Conservation (phyloP, 2,113 vertebrate species). For the Equus przewalskii region DNA sequence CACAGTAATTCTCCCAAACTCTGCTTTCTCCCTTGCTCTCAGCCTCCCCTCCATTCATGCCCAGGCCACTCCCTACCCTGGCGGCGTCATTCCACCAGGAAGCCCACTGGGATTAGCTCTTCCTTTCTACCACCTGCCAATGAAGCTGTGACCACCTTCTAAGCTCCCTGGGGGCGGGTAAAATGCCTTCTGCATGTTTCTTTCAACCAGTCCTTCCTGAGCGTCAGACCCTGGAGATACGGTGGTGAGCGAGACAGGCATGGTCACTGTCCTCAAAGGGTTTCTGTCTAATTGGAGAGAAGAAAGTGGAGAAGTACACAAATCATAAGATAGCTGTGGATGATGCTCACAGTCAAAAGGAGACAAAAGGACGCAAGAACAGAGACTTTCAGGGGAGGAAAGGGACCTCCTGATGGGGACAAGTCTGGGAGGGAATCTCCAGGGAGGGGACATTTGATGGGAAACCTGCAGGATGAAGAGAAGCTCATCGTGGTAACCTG, state of each 20-base stretch:
- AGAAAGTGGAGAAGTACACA: too few species aligned
- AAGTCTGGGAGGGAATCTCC: accelerated
- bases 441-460: background rate
- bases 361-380: background rate
- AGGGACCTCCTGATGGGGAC: accelerated
- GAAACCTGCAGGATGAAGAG: background rate
- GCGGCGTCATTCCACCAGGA: background rate
- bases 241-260: accelerated
- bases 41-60: background rate
- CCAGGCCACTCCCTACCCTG: background rate
- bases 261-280: background rate
- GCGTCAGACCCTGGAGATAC: background rate
- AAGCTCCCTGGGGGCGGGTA: too few species aligned
- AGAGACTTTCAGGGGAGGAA: background rate
- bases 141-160: accelerated
- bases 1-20: accelerated
- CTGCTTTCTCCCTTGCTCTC: background rate
- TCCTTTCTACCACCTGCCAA: too few species aligned
- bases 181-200: accelerated
- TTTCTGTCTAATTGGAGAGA: background rate
- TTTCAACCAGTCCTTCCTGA: background rate
- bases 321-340: accelerated
- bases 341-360: background rate
- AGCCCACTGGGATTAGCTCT: background rate
- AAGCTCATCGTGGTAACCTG: background rate